A percentile compares a stretch with the other conserved stretches of the same genome.
phyloP scores from a whole-genome alignment of 1,140 invertebrate species.

The Lysiphlebus fabarum region DNA sequence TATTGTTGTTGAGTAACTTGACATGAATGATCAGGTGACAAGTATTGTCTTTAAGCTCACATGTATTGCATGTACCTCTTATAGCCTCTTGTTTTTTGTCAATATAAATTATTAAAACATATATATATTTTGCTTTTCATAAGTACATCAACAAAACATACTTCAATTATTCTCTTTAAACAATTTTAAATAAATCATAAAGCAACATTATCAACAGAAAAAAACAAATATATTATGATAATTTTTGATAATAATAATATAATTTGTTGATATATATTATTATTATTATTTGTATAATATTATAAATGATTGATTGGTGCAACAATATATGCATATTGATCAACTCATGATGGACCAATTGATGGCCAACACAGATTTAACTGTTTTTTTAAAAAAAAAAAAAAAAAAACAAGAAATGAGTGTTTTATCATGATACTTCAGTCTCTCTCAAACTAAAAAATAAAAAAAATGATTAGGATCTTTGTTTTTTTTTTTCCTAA shows the following conservation, averaged over 20 bases:
- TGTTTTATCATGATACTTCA: slow-evolving; percentile 41
- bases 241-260: no score
- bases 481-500: not conserved
- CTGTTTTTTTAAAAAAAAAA: not conserved
- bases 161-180: slow-evolving; percentile 21
- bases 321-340: no score
- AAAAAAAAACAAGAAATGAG: not conserved
- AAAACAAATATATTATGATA: no score
- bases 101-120: not conserved
- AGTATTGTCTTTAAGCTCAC: slow-evolving; percentile 45
- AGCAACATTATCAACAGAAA: not conserved
- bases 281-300: no score
- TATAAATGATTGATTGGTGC: no score
- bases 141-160: slow-evolving; percentile 23
- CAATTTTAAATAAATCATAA: slow-evolving; percentile 9
- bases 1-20: slow-evolving; percentile 31
- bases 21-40: slow-evolving; percentile 50
- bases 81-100: slow-evolving; percentile 18
- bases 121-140: not conserved
- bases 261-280: no score
- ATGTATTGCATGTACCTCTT: slow-evolving; percentile 30
- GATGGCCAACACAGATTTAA: slow-evolving; percentile 3
- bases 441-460: slow-evolving; percentile 11
- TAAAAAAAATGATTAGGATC: slow-evolving; percentile 19
- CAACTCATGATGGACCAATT: no score